A percentile compares a stretch with the other conserved stretches of the same genome.
These are phyloP conservation scores for Amblyjoppa fuscipennis DNA, from an alignment of 2,888 invertebrate species.

Conservation along the genomic window DNA sequence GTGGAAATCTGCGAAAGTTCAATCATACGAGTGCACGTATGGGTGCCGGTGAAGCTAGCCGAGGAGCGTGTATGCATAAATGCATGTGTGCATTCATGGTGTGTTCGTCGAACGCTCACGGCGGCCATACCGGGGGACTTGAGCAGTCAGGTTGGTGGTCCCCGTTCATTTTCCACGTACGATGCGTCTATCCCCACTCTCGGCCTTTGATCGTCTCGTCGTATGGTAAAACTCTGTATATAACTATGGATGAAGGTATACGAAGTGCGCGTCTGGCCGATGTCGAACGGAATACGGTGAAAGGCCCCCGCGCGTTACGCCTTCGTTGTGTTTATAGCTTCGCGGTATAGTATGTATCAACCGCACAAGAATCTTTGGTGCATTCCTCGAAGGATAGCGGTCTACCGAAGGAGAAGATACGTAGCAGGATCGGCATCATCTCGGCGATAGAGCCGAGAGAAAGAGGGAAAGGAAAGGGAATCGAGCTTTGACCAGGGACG, in stretches of 20 bases:
- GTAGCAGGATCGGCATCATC: conserved; percentile 48
- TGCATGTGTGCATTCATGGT: conserved; percentile 59
- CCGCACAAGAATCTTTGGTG: conserved; percentile 63
- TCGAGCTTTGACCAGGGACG: conserved; percentile 69
- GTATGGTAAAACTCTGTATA: conserved; percentile 44
- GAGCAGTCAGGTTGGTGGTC: conserved; percentile 65
- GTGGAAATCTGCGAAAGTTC: conserved; percentile 60
- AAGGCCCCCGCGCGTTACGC: conserved; percentile 39
- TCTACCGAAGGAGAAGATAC: conserved; percentile 65
- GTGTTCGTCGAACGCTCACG: conserved; percentile 63
- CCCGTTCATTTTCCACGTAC: conserved; percentile 67
- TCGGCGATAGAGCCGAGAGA: conserved; percentile 25
- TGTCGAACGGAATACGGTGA: conserved; percentile 36
- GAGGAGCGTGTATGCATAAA: conserved; percentile 49
- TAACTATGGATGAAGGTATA: conserved; percentile 15
- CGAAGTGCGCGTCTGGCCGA: conserved; percentile 42
- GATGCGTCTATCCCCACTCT: conserved; percentile 27
- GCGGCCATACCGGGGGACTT: conserved; percentile 54
- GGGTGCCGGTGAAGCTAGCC: neutral
- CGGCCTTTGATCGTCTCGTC: conserved; percentile 20
- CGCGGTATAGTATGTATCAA: conserved; percentile 7
- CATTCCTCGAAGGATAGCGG: conserved; percentile 74
- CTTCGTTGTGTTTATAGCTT: conserved; percentile 15
- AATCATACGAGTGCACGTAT: conserved; percentile 26
- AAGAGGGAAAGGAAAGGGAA: conserved; percentile 37